A percentile compares a stretch with the other conserved stretches of the same genome.
Evolutionary conservation across 2,113 vertebrate species (phyloP).

Genomic region (Eclectus roratus): DNA sequence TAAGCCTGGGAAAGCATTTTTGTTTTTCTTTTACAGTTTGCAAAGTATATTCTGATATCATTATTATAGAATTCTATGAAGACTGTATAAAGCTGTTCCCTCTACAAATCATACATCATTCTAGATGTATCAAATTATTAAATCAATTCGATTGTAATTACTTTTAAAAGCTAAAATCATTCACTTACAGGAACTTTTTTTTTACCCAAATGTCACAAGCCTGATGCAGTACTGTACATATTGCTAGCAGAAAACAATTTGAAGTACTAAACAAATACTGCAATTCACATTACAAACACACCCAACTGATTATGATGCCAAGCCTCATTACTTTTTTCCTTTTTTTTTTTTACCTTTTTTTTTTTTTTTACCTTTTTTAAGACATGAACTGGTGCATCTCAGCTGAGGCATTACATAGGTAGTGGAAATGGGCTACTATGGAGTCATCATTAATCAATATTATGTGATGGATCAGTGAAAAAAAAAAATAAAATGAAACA

Average conservation of each 20-base stretch:
- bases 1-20: slow-evolving; percentile 82
- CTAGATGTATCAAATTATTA: slow-evolving; percentile 86
- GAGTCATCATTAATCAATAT: slow-evolving; percentile 24
- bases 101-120: slow-evolving; percentile 71
- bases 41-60: slow-evolving; percentile 78
- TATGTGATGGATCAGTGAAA: slow-evolving; percentile 21
- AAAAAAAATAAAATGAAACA: neutral
- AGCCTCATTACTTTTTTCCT: slow-evolving; percentile 60
- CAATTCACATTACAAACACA: slow-evolving; percentile 84
- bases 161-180: slow-evolving; percentile 88
- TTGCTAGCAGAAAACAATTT: slow-evolving; percentile 91
- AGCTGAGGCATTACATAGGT: slow-evolving; percentile 72
- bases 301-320: slow-evolving; percentile 77
- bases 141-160: slow-evolving; percentile 77
- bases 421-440: slow-evolving; percentile 63
- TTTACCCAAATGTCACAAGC: slow-evolving; percentile 86
- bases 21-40: slow-evolving; percentile 70
- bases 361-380: neutral
- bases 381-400: slow-evolving; percentile 66
- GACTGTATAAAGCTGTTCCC: slow-evolving; percentile 69
- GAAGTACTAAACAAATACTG: slow-evolving; percentile 86
- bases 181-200: slow-evolving; percentile 81
- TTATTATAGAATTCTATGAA: slow-evolving; percentile 78
- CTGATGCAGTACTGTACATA: slow-evolving; percentile 89
- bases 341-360: fast-evolving